Base-by-base conservation (phyloP, 2,888 invertebrate genomes). In the Heliconius cydno region DNA sequence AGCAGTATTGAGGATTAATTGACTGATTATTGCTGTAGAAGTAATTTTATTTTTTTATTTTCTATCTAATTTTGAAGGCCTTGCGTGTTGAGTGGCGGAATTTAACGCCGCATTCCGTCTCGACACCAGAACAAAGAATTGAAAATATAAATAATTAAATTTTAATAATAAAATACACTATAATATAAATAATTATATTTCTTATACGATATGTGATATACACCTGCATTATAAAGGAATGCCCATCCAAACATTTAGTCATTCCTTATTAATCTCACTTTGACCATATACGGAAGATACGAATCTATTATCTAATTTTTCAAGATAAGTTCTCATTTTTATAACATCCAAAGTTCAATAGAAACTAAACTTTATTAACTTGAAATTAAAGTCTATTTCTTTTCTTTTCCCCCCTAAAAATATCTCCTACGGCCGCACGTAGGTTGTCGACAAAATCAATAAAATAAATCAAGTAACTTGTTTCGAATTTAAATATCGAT, bases 231-330 rank as follows among this genome's bases (percentile, higher is more conserved):
- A 60, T 73, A 73, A 60, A 7, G 73, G 34, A 60, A 38, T 73
- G 34, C 30, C 30, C 60, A 60, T 60, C 34, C 73, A 60, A 73
- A 65, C 60, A 34, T 63, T 63, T 65, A 70, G 41, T 65, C 63
- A 72, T 66, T 72, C 57, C 66, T 65, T 65, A 19, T 60, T 66
- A 79, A 79, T 46, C 73, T 68, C 28, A 75, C 74, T 67, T 75
- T 63, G 46, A 68, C 68, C 74, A 68, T 75, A 68, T 38, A 60
- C 28, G 15, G 60, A 30, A 63, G 67, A 60, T 86, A 84, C 86
- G 89, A 92, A 93, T 93, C 93, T 90, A 78, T 85, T 90, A 92
- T 92, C 92, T 90, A 88, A 91, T 92, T 92, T 92, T 90, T 86
- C 88, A 86, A 92, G 92, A 92, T 92, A 92, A 91, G 19, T 41